These are phyloP conservation scores for Diplosoma virens DNA, from an alignment of 23 tunicate genomes.

Conservation along the genomic window DNA sequence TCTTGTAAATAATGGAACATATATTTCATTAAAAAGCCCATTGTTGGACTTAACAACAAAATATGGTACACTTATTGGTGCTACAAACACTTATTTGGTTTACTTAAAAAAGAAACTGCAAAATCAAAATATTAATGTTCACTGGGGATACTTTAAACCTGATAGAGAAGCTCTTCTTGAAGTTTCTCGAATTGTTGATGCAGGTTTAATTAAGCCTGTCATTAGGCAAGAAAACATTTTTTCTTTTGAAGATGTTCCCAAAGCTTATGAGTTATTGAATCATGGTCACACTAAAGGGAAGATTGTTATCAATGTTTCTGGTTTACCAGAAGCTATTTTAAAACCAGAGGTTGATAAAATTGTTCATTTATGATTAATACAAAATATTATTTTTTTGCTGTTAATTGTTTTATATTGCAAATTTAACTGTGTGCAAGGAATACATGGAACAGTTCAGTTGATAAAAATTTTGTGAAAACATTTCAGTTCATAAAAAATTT, in stretches of 20 bases:
- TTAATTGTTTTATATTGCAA: background rate
- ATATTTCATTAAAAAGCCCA: slow-evolving; percentile 48
- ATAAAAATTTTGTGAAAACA: too few species aligned
- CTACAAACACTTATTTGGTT: slow-evolving; percentile 7
- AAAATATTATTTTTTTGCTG: too few species aligned
- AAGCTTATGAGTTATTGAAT: slow-evolving; percentile 50
- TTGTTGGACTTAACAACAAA: slow-evolving; percentile 41
- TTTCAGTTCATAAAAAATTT: too few species aligned
- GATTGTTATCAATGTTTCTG: slow-evolving; percentile 81
- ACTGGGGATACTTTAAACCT: slow-evolving; percentile 66
- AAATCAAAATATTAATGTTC: slow-evolving; percentile 13
- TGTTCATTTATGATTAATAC: slow-evolving; percentile 60
- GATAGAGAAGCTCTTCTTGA: slow-evolving; percentile 55
- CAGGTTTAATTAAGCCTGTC: slow-evolving; percentile 65
- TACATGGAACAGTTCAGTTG: too few species aligned
- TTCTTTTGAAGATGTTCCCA: slow-evolving; percentile 59
- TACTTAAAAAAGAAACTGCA: background rate
- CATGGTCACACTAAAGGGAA: slow-evolving; percentile 75
- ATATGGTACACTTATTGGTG: slow-evolving; percentile 48
- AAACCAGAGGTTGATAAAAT: slow-evolving; percentile 69
- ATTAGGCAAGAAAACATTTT: slow-evolving; percentile 47
- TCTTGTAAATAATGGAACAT: slow-evolving; percentile 36
- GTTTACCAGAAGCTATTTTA: slow-evolving; percentile 64
- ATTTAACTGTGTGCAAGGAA: background rate
- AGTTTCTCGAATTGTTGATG: slow-evolving; percentile 62